These are phyloP conservation scores for Florisuga fusca DNA, from an alignment of 2,797 vertebrate species.

Conservation along the genomic window DNA sequence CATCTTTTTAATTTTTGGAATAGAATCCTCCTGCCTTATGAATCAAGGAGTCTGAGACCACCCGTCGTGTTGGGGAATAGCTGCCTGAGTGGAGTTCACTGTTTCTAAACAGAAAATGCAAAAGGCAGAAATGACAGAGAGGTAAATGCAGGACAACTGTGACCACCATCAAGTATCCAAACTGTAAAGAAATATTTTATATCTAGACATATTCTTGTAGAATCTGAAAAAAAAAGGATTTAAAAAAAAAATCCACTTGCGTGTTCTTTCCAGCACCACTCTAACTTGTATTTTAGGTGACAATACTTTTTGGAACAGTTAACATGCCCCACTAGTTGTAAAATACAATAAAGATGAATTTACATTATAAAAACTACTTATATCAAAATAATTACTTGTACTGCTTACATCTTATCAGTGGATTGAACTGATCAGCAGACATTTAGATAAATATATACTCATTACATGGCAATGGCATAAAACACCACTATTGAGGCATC, in stretches of 20 bases:
- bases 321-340: background rate
- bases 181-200: background rate
- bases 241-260: background rate
- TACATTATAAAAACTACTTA: background rate
- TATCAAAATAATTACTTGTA: background rate
- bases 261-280: background rate
- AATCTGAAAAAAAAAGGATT: too few species aligned
- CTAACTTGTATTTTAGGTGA: background rate
- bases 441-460: background rate
- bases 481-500: background rate
- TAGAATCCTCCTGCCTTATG: background rate
- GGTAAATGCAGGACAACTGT: background rate
- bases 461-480: background rate
- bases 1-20: accelerated
- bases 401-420: background rate
- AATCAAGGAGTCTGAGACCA: background rate
- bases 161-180: background rate
- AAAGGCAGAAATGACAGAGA: background rate
- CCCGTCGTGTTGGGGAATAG: background rate
- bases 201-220: background rate
- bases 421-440: background rate
- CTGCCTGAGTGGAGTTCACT: background rate
- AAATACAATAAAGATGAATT: background rate
- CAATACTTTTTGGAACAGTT: background rate
- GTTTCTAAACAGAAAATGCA: background rate